Evolutionary conservation across 2,113 vertebrate species (phyloP).

Genomic region (Pithys albifrons): DNA sequence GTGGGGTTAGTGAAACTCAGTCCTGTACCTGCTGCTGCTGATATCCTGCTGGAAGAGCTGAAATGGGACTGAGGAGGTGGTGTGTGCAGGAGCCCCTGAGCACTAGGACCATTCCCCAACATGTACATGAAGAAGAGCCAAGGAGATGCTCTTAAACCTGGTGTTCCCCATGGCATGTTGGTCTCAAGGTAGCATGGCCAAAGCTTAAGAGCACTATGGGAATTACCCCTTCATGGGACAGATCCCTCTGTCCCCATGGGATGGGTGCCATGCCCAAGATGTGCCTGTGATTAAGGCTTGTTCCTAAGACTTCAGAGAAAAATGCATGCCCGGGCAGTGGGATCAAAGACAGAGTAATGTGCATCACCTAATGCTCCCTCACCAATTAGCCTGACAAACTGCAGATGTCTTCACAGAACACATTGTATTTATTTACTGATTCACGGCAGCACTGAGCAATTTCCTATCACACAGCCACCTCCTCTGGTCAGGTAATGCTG

Average conservation of each 20-base stretch:
- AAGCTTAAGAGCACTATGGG: background rate
- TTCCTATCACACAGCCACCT: background rate
- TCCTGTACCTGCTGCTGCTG: background rate
- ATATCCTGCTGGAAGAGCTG: background rate
- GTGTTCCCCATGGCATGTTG: fast-evolving
- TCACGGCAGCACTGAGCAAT: background rate
- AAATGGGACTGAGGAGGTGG: background rate
- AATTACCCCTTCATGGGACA: background rate
- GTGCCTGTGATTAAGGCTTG: background rate
- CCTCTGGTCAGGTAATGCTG: background rate
- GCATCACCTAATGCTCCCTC: background rate
- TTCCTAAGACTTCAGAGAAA: background rate
- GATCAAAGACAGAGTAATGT: constrained; percentile 9
- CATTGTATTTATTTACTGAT: constrained; percentile 43
- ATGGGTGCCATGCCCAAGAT: background rate
- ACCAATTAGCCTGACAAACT: constrained; percentile 42
- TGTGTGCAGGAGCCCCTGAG: fast-evolving
- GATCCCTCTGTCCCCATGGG: background rate
- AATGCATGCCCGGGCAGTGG: background rate
- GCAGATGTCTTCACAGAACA: constrained; percentile 16
- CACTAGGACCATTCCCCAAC: background rate
- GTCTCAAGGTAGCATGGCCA: fast-evolving
- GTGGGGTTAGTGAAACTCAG: background rate
- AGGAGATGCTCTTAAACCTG: background rate
- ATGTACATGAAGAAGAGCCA: fast-evolving